Evolutionary conservation across 2,113 vertebrate species (phyloP).

Genomic region (Corythornis cristatus): DNA sequence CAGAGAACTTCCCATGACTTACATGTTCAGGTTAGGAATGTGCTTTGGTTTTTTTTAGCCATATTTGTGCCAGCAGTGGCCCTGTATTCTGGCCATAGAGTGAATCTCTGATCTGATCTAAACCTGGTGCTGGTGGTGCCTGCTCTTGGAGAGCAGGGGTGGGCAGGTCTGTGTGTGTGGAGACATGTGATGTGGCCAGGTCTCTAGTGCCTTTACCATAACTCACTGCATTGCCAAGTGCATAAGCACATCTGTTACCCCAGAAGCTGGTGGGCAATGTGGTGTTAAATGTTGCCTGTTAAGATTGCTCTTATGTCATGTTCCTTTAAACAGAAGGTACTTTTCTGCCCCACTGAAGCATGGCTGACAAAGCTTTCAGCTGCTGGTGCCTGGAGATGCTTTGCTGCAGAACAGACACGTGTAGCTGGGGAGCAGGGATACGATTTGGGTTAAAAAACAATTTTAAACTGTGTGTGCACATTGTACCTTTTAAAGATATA

Average conservation of each 20-base stretch:
- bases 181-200: neutral
- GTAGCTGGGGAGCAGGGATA: neutral
- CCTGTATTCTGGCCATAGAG: neutral
- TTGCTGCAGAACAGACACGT: neutral
- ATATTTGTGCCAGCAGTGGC: neutral
- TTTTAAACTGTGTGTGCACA: neutral
- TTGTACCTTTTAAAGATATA: neutral
- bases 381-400: neutral
- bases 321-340: slow-evolving; percentile 33
- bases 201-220: neutral
- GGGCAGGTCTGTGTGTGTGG: accelerated
- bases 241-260: neutral
- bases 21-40: neutral
- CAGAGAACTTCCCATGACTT: neutral
- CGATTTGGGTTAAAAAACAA: neutral
- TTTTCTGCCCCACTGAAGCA: slow-evolving; percentile 39
- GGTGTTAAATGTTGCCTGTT: neutral
- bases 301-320: neutral
- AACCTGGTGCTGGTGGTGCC: neutral
- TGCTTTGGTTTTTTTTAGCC: neutral
- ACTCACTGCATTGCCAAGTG: neutral
- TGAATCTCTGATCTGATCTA: neutral
- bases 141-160: neutral
- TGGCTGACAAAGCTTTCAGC: neutral
- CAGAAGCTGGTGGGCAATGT: neutral